A percentile compares a stretch with the other conserved stretches of the same genome.
Evolutionary conservation across 2,113 vertebrate genomes (phyloP).

Genomic region (Oncorhynchus tshawytscha): DNA sequence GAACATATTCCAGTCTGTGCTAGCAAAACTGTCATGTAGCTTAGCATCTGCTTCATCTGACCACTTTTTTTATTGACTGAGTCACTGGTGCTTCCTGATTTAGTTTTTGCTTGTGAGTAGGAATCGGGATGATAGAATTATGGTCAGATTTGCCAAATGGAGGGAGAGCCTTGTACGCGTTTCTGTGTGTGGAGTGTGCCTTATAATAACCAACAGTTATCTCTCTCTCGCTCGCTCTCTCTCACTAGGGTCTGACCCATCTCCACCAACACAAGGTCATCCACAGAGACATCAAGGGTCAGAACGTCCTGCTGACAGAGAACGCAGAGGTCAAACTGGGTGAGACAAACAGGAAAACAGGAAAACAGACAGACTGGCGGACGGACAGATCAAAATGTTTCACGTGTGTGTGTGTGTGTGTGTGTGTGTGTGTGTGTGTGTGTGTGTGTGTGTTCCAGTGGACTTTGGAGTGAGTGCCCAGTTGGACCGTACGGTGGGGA

Average conservation of each 20-base stretch:
- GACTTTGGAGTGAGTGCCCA: constrained; percentile 97
- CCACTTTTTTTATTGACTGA: too few relatives aligned
- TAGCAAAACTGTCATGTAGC: too few relatives aligned
- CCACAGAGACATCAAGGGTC: constrained; percentile 97
- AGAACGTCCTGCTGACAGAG: constrained; percentile 96
- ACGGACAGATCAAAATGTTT: neutral
- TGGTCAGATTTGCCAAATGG: too few relatives aligned
- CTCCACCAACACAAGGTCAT: constrained; percentile 99
- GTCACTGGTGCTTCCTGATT: too few relatives aligned
- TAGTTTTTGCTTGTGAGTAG: too few relatives aligned
- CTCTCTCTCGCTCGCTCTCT: constrained; percentile 5
- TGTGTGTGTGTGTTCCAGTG: constrained; percentile 69
- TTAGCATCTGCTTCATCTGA: too few relatives aligned
- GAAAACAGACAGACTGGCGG: neutral
- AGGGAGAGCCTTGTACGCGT: too few relatives aligned
- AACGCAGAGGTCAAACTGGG: constrained; percentile 98
- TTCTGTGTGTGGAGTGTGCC: too few relatives aligned
- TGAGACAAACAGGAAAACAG: constrained; percentile 59
- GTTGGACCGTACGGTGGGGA: constrained; percentile 93
- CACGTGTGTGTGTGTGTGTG: constrained; percentile 8
- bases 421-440: constrained; percentile 15
- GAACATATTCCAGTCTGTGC: too few relatives aligned
- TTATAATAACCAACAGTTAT: neutral
- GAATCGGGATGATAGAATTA: too few relatives aligned
- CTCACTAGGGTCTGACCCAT: constrained; percentile 90